Conservation (phyloP, 2,888 invertebrate genomes). For the Synergus laeviventris region DNA sequence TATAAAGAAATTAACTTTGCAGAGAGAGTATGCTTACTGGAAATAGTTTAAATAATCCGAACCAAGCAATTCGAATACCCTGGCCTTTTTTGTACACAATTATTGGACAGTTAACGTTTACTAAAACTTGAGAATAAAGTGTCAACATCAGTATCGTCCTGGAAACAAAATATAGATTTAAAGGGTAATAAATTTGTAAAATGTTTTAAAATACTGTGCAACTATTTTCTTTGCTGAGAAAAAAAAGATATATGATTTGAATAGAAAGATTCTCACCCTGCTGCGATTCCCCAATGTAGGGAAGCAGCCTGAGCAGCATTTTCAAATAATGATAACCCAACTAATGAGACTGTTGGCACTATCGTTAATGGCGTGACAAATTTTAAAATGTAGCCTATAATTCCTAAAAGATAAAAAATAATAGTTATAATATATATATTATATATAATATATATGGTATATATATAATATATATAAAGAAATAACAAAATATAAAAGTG, state of each 20-base stretch:
- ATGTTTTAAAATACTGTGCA: too few relatives aligned
- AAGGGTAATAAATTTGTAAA: neutral
- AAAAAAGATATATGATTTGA: neutral
- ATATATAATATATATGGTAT: too few relatives aligned
- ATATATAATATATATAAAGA: too few relatives aligned
- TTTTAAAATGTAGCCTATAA: slow-evolving; percentile 85
- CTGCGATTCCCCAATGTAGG: slow-evolving; percentile 89
- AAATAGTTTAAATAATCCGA: slow-evolving; percentile 87
- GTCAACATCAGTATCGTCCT: slow-evolving; percentile 87
- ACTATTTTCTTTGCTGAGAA: neutral
- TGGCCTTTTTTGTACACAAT: slow-evolving; percentile 79
- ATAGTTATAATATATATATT: neutral
- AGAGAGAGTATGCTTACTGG: slow-evolving; percentile 79
- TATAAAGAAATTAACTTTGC: too few relatives aligned
- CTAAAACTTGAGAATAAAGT: slow-evolving; percentile 87
- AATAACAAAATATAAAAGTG: too few relatives aligned
- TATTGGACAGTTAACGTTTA: slow-evolving; percentile 81
- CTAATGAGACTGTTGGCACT: slow-evolving; percentile 88
- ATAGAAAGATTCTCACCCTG: slow-evolving; percentile 79
- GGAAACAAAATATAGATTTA: slow-evolving; percentile 61
- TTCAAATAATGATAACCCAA: slow-evolving; percentile 89
- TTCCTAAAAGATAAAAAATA: slow-evolving; percentile 75
- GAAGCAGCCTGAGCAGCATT: slow-evolving; percentile 89
- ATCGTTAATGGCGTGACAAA: slow-evolving; percentile 91
- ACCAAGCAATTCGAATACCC: slow-evolving; percentile 80